phyloP scores from a whole-genome alignment of 2,797 vertebrate species.

The Sardinella longiceps region DNA sequence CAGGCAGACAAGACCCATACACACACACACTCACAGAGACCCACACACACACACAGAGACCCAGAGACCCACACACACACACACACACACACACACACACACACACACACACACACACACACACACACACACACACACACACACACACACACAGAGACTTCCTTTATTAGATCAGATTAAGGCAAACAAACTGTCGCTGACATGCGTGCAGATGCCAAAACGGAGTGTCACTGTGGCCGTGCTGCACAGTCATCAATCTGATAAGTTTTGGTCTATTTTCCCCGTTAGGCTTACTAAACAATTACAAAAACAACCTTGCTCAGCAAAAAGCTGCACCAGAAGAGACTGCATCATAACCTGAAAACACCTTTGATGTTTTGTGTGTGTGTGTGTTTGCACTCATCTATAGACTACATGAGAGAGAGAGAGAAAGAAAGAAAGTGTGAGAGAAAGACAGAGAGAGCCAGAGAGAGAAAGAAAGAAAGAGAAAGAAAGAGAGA shows the following conservation, averaged over 20 bases:
- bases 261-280: too few relatives aligned
- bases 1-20: too few relatives aligned
- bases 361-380: neutral
- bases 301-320: neutral
- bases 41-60: too few relatives aligned
- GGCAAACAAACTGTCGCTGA: too few relatives aligned
- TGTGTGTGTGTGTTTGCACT: conserved; percentile 12
- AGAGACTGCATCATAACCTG: neutral
- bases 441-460: too few relatives aligned
- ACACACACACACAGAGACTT: neutral
- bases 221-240: neutral
- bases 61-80: too few relatives aligned
- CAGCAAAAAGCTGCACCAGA: neutral
- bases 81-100: neutral
- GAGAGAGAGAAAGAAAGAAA: neutral
- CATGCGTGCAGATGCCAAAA: too few relatives aligned
- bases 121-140: neutral
- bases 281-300: neutral
- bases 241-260: neutral
- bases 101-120: neutral
- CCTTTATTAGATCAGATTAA: neutral
- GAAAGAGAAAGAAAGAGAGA: too few relatives aligned
- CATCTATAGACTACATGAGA: neutral
- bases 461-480: too few relatives aligned
- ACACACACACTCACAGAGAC: too few relatives aligned